Evolutionary conservation across 2,797 vertebrate genomes (phyloP).

Genomic region (Acropternis orthonyx): DNA sequence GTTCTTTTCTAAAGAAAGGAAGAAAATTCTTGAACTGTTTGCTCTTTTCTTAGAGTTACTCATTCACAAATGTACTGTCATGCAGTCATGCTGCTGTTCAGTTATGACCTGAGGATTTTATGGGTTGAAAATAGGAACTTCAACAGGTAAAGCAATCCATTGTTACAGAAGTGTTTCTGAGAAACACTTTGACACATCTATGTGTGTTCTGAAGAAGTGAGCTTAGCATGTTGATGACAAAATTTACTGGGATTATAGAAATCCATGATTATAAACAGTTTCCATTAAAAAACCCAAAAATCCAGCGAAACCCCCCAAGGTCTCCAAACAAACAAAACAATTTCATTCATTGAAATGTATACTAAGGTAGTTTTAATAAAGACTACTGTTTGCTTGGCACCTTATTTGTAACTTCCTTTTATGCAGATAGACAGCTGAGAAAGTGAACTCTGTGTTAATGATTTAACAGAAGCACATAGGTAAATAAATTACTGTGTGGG

Average conservation of each 20-base stretch:
- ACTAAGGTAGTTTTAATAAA: neutral
- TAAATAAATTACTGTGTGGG: neutral
- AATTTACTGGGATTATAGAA: neutral
- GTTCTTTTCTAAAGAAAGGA: neutral
- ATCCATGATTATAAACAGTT: neutral
- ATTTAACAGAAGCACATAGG: neutral
- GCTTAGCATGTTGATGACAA: neutral
- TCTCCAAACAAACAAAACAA: neutral
- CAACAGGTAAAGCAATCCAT: neutral
- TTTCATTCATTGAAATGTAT: neutral
- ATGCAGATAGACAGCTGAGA: neutral
- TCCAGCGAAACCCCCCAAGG: too few species aligned
- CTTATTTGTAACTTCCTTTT: neutral
- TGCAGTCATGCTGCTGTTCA: neutral
- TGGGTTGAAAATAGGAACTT: neutral
- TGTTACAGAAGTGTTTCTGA: neutral
- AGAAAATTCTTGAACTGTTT: neutral
- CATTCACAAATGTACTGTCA: neutral
- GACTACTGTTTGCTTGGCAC: neutral
- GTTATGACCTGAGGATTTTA: neutral
- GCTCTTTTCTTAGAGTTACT: neutral
- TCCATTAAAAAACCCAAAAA: neutral
- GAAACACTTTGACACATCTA: neutral
- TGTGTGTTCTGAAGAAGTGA: neutral
- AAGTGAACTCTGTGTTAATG: slow-evolving; percentile 3